Conservation (phyloP, 2,113 vertebrate genomes). For the Guaruba guarouba region DNA sequence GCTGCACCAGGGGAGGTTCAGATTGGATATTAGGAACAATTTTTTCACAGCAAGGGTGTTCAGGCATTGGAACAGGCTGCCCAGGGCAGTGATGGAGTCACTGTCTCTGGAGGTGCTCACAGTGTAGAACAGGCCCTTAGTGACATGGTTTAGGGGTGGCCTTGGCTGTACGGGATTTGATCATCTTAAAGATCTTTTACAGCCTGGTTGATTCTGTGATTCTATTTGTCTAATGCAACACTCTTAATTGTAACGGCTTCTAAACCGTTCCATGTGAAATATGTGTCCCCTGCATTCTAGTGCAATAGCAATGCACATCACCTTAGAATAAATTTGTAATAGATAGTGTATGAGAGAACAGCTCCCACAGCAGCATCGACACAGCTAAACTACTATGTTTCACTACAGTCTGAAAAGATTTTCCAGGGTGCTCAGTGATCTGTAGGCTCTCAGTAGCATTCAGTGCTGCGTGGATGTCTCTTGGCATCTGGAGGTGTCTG, state of each 20-base stretch:
- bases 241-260: background rate
- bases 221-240: background rate
- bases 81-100: background rate
- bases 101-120: background rate
- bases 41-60: background rate
- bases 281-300: background rate
- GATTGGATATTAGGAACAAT: background rate
- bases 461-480: background rate
- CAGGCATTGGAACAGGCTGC: background rate
- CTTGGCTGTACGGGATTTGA: background rate
- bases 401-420: background rate
- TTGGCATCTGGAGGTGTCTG: background rate
- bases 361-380: accelerated
- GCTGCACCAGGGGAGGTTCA: background rate
- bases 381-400: background rate
- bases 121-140: background rate
- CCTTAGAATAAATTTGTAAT: background rate
- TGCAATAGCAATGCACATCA: background rate
- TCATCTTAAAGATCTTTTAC: background rate
- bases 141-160: background rate
- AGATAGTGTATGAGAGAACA: background rate
- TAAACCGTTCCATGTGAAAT: background rate
- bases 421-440: background rate
- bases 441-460: background rate
- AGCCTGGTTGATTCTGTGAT: background rate